Evolutionary conservation across 2,888 invertebrate species (phyloP), one percentile per base, ranked within the genome.

Genomic region (Acleris emargana): DNA sequence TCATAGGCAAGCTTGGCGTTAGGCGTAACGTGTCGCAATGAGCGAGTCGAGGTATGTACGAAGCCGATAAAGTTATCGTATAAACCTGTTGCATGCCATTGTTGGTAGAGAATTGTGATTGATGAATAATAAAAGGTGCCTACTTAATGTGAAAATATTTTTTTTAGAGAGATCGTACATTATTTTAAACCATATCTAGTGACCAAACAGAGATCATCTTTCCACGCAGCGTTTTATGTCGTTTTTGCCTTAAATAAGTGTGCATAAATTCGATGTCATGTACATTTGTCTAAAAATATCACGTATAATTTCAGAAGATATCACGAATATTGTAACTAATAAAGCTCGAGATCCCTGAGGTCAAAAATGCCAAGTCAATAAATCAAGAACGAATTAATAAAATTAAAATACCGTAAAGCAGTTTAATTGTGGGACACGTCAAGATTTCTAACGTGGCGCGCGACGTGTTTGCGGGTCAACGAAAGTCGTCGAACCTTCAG

Each of bases 401-500:
- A 61, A 64, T 68, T 49, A 69, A 68, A 67, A 59, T 69, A 72
- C 73, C 68, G 72, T 68, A 72, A 66, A 59, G 51, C 57, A 45
- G 62, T 67, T 57, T 50, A 53, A 45, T 52, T 66, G 55, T 16
- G 22, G 51, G 67, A 67, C 68, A 71, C 71, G 70, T 71, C 70
- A 72, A 71, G 72, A 73, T 69, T 73, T 71, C 69, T 69, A 71
- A 71, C 61, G 57, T 32, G 4, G 20, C 38, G 16, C 25, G 45
- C 45, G 17, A 17, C 38, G 51, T 6, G 58, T 72, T 63, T 67
- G 68, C 70, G 63, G 67, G 71, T 70, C 72, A 70, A 71, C 71
- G 73, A 71, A 71, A 70, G 60, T 57, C 52, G 55, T 55, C 63
- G 64, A 66, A 72, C 71, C 71, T 73, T 72, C 60, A 50, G 70